Conservation (phyloP, 2,888 invertebrate species). For the Pharmacophagus antenor region DNA sequence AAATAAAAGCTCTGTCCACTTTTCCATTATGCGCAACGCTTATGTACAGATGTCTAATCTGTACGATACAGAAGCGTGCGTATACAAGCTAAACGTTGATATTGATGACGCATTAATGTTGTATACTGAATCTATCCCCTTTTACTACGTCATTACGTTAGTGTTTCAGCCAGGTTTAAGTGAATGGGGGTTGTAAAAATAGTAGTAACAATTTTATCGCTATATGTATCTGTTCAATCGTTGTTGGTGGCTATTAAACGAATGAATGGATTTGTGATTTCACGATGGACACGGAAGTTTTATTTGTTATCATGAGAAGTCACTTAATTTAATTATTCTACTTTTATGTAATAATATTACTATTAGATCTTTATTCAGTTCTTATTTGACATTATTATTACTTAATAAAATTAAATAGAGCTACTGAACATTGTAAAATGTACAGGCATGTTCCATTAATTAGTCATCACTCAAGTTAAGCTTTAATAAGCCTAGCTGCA, state of each 20-base stretch:
- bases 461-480: too few species aligned
- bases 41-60: too few species aligned
- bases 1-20: too few species aligned
- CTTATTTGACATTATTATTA: too few species aligned
- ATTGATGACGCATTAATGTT: background rate
- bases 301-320: background rate
- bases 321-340: background rate
- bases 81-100: too few species aligned
- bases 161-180: slow-evolving; percentile 13
- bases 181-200: slow-evolving; percentile 15
- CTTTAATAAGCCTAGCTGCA: background rate
- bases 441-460: too few species aligned
- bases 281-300: background rate
- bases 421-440: too few species aligned
- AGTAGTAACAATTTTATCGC: slow-evolving; percentile 11
- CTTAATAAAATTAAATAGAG: too few species aligned
- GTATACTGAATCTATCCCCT: background rate
- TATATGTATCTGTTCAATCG: slow-evolving; percentile 10
- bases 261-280: slow-evolving; percentile 7
- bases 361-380: too few species aligned
- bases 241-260: slow-evolving; percentile 10
- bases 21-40: too few species aligned
- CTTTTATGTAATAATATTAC: too few species aligned
- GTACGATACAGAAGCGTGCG: too few species aligned
- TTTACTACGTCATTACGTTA: background rate